These are phyloP conservation scores for Gopherus evgoodei DNA, from an alignment of 2,113 vertebrate species.

Conservation along the genomic window DNA sequence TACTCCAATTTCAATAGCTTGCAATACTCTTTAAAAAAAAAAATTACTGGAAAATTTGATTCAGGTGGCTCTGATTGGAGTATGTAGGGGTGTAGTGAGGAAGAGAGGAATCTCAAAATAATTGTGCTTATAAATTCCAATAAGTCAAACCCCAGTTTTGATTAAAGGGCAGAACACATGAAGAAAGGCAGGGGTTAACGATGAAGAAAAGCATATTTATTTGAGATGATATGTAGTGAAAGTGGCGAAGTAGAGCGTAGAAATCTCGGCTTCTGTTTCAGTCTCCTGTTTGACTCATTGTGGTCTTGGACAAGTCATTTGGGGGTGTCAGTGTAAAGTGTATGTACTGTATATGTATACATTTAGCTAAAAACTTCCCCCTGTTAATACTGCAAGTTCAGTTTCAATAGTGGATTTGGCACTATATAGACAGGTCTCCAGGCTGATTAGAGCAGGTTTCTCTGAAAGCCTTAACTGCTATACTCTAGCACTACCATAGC, in stretches of 20 bases:
- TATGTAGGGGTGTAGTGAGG: background rate
- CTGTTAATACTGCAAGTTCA: background rate
- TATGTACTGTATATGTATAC: background rate
- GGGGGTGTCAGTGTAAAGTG: background rate
- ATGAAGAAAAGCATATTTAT: background rate
- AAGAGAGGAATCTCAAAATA: background rate
- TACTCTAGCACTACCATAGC: background rate
- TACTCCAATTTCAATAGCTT: background rate
- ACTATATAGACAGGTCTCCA: background rate
- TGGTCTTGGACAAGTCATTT: background rate
- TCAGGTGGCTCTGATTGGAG: background rate
- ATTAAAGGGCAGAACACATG: background rate
- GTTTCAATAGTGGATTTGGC: background rate
- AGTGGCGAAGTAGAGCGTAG: background rate
- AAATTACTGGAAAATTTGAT: background rate
- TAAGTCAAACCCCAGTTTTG: background rate
- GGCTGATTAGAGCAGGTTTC: background rate
- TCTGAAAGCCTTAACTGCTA: background rate
- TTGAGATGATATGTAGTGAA: background rate
- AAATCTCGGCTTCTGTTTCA: background rate
- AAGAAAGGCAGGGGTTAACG: background rate
- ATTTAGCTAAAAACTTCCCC: background rate
- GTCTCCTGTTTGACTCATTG: background rate
- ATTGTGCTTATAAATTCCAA: background rate
- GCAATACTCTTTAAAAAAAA: background rate